Percentiles rank a stretch among this genome's conserved stretches.
Evolutionary conservation across 2,888 invertebrate genomes (phyloP).

Genomic region (Drosophila tripunctata): DNA sequence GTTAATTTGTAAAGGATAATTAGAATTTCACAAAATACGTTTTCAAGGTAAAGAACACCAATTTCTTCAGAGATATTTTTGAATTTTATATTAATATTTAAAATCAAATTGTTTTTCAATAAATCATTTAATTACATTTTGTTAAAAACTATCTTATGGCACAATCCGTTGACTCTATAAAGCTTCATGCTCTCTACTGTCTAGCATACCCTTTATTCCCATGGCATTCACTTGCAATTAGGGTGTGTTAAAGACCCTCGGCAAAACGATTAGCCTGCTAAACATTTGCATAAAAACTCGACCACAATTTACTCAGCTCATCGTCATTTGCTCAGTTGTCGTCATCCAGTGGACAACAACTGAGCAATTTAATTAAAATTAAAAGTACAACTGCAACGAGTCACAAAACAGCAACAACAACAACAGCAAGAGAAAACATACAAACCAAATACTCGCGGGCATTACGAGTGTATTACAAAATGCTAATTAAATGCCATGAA

Average conservation of each 20-base stretch:
- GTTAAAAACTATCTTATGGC: no score
- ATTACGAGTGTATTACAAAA: conserved; percentile 76
- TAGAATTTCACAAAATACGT: no score
- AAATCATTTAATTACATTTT: no score
- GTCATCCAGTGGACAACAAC: conserved; percentile 48
- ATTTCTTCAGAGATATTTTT: no score
- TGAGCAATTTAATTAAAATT: conserved; percentile 75
- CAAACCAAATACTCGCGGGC: conserved; percentile 62
- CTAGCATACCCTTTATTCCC: neutral
- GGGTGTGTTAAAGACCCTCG: conserved; percentile 37
- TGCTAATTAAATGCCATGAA: conserved; percentile 72
- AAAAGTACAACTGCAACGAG: conserved; percentile 52
- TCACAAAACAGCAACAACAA: conserved; percentile 8
- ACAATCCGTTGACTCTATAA: no score
- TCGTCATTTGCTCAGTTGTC: conserved; percentile 33
- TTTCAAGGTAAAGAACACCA: no score
- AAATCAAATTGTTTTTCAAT: no score
- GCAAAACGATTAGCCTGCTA: conserved; percentile 41
- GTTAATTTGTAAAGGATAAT: no score
- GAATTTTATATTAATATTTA: no score
- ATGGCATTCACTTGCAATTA: conserved; percentile 21
- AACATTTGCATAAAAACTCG: conserved; percentile 42
- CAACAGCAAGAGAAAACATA: neutral
- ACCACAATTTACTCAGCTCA: conserved; percentile 12
- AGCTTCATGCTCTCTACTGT: neutral